Conservation (phyloP, 2,888 invertebrate species). For the Xestia rhomboidea region DNA sequence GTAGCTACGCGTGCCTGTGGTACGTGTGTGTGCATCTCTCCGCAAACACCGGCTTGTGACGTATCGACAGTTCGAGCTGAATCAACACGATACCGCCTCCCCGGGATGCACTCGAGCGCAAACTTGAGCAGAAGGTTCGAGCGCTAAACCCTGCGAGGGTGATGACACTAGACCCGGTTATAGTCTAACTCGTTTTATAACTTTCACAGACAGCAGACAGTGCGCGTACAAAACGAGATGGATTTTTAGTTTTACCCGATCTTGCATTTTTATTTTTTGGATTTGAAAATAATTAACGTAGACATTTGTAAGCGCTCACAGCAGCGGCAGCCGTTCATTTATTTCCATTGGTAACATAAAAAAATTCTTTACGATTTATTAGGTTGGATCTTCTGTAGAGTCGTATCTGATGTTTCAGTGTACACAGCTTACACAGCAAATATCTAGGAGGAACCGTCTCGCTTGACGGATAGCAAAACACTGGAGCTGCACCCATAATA, state of each 20-base stretch:
- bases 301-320: background rate
- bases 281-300: background rate
- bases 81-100: slow-evolving; percentile 65
- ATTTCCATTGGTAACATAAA: background rate
- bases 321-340: background rate
- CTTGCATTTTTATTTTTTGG: background rate
- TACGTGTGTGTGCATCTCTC: slow-evolving; percentile 50
- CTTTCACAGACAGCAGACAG: background rate
- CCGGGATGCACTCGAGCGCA: background rate
- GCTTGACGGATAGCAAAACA: slow-evolving; percentile 48
- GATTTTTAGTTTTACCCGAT: background rate
- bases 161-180: background rate
- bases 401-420: background rate
- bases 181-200: background rate
- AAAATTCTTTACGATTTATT: background rate
- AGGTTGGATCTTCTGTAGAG: slow-evolving; percentile 30
- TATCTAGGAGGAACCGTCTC: slow-evolving; percentile 55
- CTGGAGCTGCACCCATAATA: slow-evolving; percentile 25
- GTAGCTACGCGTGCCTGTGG: slow-evolving; percentile 3
- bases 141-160: background rate
- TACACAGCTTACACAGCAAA: slow-evolving; percentile 52
- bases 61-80: slow-evolving; percentile 65
- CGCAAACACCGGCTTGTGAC: slow-evolving; percentile 60
- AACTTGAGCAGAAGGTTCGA: slow-evolving; percentile 24
- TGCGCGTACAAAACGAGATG: background rate